Evolutionary conservation across 2,888 invertebrate genomes (phyloP).

Genomic region (Melieria crassipennis): DNA sequence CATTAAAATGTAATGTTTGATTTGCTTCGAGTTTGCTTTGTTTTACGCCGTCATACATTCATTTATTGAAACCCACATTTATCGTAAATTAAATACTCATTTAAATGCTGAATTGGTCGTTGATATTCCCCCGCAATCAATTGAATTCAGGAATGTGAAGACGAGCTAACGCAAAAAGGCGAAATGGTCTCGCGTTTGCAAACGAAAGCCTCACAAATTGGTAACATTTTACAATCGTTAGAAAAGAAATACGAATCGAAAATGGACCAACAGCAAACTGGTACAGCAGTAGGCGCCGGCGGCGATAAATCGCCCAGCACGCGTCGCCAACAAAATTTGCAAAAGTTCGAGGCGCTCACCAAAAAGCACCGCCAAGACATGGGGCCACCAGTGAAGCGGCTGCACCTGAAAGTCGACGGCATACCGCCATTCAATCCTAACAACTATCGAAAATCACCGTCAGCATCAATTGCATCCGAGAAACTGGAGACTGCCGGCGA

Average conservation of each 20-base stretch:
- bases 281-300: conserved; percentile 60
- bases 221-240: conserved; percentile 89
- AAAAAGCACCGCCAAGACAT: conserved; percentile 63
- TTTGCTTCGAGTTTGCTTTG: no score
- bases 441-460: conserved; percentile 70
- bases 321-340: conserved; percentile 62
- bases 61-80: no score
- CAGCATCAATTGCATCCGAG: conserved; percentile 49
- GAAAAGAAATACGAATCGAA: conserved; percentile 73
- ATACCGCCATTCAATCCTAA: conserved; percentile 66
- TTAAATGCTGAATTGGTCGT: conserved; percentile 15
- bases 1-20: no score
- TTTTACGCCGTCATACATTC: no score
- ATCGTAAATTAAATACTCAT: no score
- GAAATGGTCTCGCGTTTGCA: conserved; percentile 95
- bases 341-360: conserved; percentile 61
- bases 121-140: conserved; percentile 12
- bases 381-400: conserved; percentile 64
- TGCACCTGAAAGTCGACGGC: conserved; percentile 64
- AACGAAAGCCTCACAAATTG: conserved; percentile 94
- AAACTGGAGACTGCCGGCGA: conserved; percentile 35
- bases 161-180: conserved; percentile 94
- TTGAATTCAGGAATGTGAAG: conserved; percentile 85
- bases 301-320: conserved; percentile 62
- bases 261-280: conserved; percentile 73